Base-by-base conservation (phyloP, 2,888 invertebrate species). In the Tiphia femorata region DNA sequence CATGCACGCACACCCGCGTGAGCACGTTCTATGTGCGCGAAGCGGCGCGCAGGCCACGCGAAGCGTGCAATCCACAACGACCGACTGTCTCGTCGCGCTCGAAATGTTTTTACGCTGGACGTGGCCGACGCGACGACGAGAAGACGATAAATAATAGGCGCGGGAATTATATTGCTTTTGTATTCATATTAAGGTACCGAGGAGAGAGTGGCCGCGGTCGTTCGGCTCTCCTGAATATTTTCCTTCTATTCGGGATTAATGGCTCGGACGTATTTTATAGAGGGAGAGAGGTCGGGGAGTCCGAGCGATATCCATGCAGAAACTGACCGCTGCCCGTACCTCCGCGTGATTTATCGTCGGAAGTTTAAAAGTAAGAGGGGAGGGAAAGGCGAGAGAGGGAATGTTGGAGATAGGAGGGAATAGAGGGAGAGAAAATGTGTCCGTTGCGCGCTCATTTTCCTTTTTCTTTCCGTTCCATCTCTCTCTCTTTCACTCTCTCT, bases 231-330 rank as follows among this genome's bases (percentile, higher is more conserved):
- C 75, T 67, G 72, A 80, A 80, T 81, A 79, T 80, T 81, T 81
- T 78, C 75, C 67, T 79, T 77, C 78, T 76, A 80, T 81, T 81
- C 79, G 81, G 82, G 78, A 83, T 83, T 83, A 83, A 82, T 82
- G 82, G 82, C 79, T 82, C 63, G 82, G 75, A 82, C 79, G 80
- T 80, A 81, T 81, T 82, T 83, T 83, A 82, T 83, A 82, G 80
- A 77, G 78, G 69, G 64, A 12, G 27, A 12, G 6, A 35, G n/a
- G 10, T 14, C 33, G 12, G 12, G 14, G 12, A 53, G 59, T 68
- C 65, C 58, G 47, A 53, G 52, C 70, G 67, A 67, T 72, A 69
- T 71, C 71, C 69, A 65, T 68, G 62, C 73, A 66, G 67, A 75
- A 74, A 78, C 77, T 82, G 82, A 81, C 82, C 82, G 75, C 76